These are phyloP conservation scores for Syrrhaptes paradoxus DNA, from an alignment of 2,113 vertebrate species.

Conservation along the genomic window DNA sequence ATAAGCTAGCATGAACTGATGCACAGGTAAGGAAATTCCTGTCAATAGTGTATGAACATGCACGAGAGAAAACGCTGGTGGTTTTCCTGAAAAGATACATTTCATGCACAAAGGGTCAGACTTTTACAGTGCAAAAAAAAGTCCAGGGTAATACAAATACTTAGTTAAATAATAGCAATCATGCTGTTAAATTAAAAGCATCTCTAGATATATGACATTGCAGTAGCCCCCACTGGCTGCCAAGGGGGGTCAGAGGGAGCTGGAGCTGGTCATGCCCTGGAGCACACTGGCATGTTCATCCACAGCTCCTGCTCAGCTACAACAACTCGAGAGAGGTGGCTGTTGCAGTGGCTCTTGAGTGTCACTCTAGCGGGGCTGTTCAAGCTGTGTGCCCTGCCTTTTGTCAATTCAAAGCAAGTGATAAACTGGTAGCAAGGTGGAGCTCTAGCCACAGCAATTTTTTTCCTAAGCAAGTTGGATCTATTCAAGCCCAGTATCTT, in stretches of 20 bases:
- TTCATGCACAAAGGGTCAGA: not conserved
- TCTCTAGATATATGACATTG: not conserved
- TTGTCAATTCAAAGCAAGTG: not conserved
- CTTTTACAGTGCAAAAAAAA: not conserved
- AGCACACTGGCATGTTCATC: not conserved
- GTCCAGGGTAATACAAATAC: not conserved
- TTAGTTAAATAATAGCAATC: not conserved
- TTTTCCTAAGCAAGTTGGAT: not conserved
- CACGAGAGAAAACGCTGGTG: not conserved
- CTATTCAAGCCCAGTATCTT: not conserved
- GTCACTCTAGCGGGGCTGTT: not conserved
- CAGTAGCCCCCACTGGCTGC: not conserved
- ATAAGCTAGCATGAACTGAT: not conserved
- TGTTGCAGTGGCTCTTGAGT: fast-evolving
- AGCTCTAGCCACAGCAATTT: not conserved
- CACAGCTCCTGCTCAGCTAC: not conserved
- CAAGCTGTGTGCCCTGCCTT: not conserved
- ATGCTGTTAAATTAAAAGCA: not conserved
- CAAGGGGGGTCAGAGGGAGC: fast-evolving
- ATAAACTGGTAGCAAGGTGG: not conserved
- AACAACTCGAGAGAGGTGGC: not conserved
- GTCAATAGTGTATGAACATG: not conserved
- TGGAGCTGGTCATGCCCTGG: not conserved
- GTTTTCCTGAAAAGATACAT: not conserved
- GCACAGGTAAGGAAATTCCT: not conserved